Base-by-base conservation (phyloP, 2,888 invertebrate species). In the Sisyra nigra region DNA sequence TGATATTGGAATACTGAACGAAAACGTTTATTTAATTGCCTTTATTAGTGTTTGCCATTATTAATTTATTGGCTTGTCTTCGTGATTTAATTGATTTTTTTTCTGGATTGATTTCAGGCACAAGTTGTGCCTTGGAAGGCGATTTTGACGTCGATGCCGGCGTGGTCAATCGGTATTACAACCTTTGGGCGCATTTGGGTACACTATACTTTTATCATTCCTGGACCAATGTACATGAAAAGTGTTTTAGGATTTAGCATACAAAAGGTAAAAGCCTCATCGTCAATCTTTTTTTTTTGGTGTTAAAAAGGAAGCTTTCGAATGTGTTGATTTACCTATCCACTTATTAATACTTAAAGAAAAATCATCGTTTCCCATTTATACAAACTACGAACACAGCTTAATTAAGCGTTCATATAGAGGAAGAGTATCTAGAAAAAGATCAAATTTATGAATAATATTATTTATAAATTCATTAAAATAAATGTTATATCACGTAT, bases 181-280 rank as follows among this genome's bases (percentile, higher is more conserved):
- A 80, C 80, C 1, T 80, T 80, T 52, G 80, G 80, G n/a, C 64
- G 80, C 41, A 80, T 80, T 54, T 80, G 79, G 78, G 72, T 79
- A 4, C 78, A 80, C 55, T 80, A 80, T 54, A 72, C 75, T 17
- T 80, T 80, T 56, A 80, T 80, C 55, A 72, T 76, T 52, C 70
- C 72, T 39, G 80, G 80, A 9, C 80, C 80, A 14, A 70, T 71
- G 53, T 80, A 79, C 54, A 80, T 80, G 75, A 76, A 76, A 57
- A 69, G 71, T 44, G 71, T 80, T 45, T 61, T 80, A 11, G 74
- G 75, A 18, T 79, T 80, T 55, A 71, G 72, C 50, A 78, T 79
- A 53, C 72, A 78, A 58, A 71, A 74, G 57, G 72, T 71, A 51
- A 50, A 58, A 51, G 33, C 35, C 35, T 32, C n/a, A n/a, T n/a